Evolutionary conservation across 2,888 invertebrate genomes (phyloP), one percentile per base, ranked within the genome.

Genomic region (Seira sanloemensis): DNA sequence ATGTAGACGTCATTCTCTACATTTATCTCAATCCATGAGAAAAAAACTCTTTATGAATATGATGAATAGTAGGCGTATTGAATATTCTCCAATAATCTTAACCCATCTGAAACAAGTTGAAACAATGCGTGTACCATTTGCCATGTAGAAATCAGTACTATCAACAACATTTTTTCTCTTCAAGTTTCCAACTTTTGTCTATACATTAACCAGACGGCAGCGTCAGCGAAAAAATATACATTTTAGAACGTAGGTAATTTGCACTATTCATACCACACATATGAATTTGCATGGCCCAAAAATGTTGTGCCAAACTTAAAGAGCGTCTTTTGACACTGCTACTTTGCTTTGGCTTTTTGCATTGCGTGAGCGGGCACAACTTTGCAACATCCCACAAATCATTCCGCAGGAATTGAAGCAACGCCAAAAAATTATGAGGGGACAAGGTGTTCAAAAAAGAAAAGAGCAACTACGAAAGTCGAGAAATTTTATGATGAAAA

Each of bases 341-440:
- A 37, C 37, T n/a, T n/a, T n/a, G n/a, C n/a, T n/a, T n/a, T n/a
- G n/a, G n/a, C n/a, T n/a, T n/a, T n/a, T n/a, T n/a, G n/a, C n/a
- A 18, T 9, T 58, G 58, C 58, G 58, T 58, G 58, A 58, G 58
- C 58, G 58, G n/a, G 58, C n/a, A 58, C 58, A n/a, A 58, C 18
- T n/a, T n/a, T n/a, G n/a, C n/a, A n/a, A 58, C 16, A 9, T 58
- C 72, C 71, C 62, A 69, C 76, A 77, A 83, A 78, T 77, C 83
- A 73, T 58, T 76, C 24, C 58, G 71, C 76, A 77, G 77, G 73
- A 73, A 58, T 83, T 83, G 83, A 77, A 83, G 77, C 25, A 54
- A 83, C 67, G 83, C 83, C 83, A 83, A 83, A 71, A 71, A 78
- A 76, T 72, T 78, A 82, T 82, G 82, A 82, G 82, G 76, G 72